A percentile compares a stretch with the other conserved stretches of the same genome.
These are phyloP conservation scores for Dysmachus trigonus DNA, from an alignment of 2,888 invertebrate genomes.

Conservation along the genomic window DNA sequence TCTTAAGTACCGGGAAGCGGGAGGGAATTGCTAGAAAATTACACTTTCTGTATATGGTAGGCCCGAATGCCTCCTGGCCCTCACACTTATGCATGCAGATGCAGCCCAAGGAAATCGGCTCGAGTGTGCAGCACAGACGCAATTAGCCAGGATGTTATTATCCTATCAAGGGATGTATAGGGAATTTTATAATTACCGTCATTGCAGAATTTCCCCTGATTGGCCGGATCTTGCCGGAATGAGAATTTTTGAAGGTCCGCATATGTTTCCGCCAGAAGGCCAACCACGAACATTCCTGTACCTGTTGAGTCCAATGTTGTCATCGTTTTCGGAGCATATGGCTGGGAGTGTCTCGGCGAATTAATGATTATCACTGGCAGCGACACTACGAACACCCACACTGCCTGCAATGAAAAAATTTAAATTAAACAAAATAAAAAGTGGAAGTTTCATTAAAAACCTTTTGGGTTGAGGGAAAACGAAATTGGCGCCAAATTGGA, in stretches of 20 bases:
- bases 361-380: conserved; percentile 91
- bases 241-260: conserved; percentile 93
- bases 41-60: conserved; percentile 28
- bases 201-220: conserved; percentile 93
- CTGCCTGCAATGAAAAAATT: conserved; percentile 69
- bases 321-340: conserved; percentile 83
- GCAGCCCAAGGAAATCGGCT: neutral
- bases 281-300: conserved; percentile 83
- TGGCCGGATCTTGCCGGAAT: conserved; percentile 86
- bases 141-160: conserved; percentile 25
- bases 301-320: conserved; percentile 88
- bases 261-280: conserved; percentile 86
- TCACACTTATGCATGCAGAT: neutral
- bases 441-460: neutral
- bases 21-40: conserved; percentile 1
- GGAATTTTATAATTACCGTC: conserved; percentile 71
- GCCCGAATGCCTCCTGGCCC: neutral
- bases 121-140: neutral
- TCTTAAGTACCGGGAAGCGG: neutral
- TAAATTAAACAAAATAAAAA: neutral
- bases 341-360: conserved; percentile 81
- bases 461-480: neutral
- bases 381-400: conserved; percentile 93
- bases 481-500: neutral
- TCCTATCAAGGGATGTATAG: neutral